Conservation (phyloP, 2,797 vertebrate genomes). For the Chelmon rostratus region DNA sequence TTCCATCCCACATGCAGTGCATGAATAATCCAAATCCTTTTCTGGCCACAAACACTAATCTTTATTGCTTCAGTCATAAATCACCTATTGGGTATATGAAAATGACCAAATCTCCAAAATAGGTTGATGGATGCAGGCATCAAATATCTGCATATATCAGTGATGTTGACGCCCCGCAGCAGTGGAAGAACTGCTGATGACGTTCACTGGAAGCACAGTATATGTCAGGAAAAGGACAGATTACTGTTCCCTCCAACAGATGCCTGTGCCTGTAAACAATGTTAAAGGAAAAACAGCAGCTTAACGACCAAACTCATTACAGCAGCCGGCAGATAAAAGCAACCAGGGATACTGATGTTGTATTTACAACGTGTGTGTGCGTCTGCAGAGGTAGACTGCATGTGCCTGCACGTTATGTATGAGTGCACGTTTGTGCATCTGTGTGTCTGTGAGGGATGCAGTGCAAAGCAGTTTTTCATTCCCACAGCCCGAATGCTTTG, state of each 20-base stretch:
- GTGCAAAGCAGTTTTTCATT: slow-evolving; percentile 40
- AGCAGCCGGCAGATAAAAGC: slow-evolving; percentile 69
- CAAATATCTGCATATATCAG: slow-evolving; percentile 46
- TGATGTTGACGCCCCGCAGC: slow-evolving; percentile 39
- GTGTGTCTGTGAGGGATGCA: slow-evolving; percentile 14
- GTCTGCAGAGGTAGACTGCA: slow-evolving; percentile 26
- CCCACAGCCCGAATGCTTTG: slow-evolving; percentile 41
- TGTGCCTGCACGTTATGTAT: slow-evolving; percentile 14
- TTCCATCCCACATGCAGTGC: slow-evolving; percentile 46
- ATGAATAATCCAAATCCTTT: slow-evolving; percentile 71
- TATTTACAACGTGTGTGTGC: slow-evolving; percentile 40
- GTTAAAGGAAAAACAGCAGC: slow-evolving; percentile 79
- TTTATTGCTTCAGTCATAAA: slow-evolving; percentile 58
- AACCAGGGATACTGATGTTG: slow-evolving; percentile 48
- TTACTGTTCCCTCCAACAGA: slow-evolving; percentile 70
- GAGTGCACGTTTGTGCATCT: not conserved
- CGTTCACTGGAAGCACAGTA: slow-evolving; percentile 28
- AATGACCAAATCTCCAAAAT: slow-evolving; percentile 63
- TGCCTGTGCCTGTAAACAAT: slow-evolving; percentile 76
- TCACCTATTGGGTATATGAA: slow-evolving; percentile 52
- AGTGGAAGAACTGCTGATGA: slow-evolving; percentile 43
- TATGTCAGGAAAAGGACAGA: slow-evolving; percentile 60
- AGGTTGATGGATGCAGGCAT: slow-evolving; percentile 38
- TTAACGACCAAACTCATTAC: slow-evolving; percentile 82
- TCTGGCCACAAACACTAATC: slow-evolving; percentile 56